Percentiles rank a stretch among this genome's conserved stretches.
phyloP scores from a whole-genome alignment of 2,113 vertebrate species.

The Salvelinus alpinus region DNA sequence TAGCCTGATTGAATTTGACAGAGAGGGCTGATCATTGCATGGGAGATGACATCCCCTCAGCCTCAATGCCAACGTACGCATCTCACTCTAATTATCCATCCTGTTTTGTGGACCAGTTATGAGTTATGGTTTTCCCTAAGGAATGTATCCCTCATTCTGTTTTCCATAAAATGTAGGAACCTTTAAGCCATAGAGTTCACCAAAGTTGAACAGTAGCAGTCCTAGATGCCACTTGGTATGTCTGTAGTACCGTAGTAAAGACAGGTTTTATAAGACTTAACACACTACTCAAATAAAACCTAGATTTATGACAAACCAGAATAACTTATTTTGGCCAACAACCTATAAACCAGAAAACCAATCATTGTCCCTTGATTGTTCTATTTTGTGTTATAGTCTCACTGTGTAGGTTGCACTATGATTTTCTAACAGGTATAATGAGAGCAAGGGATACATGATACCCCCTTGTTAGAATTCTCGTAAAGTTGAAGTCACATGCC shows the following conservation, averaged over 20 bases:
- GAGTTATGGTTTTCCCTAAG: neutral
- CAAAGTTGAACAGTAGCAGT: slow-evolving; percentile 21
- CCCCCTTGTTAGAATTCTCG: neutral
- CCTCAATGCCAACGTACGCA: neutral
- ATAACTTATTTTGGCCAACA: slow-evolving; percentile 66
- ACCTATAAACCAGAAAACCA: slow-evolving; percentile 77
- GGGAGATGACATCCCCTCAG: slow-evolving; percentile 37
- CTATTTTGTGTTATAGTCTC: slow-evolving; percentile 18
- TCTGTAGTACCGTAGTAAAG: slow-evolving; percentile 65
- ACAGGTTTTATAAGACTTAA: slow-evolving; percentile 73
- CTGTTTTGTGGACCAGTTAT: neutral
- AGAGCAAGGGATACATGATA: neutral
- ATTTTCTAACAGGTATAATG: neutral
- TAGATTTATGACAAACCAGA: slow-evolving; percentile 68
- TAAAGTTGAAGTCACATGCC: neutral
- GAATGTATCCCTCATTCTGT: neutral
- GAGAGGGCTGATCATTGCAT: slow-evolving; percentile 61
- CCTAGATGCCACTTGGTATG: slow-evolving; percentile 31
- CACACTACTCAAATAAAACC: slow-evolving; percentile 72
- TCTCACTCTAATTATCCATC: neutral
- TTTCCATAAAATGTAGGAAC: neutral
- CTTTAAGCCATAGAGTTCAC: neutral
- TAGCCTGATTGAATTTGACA: slow-evolving; percentile 78
- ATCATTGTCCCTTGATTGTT: slow-evolving; percentile 54
- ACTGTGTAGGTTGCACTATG: neutral